Base-by-base conservation (phyloP, 2,888 invertebrate genomes). In the Xestobium rufovillosum region DNA sequence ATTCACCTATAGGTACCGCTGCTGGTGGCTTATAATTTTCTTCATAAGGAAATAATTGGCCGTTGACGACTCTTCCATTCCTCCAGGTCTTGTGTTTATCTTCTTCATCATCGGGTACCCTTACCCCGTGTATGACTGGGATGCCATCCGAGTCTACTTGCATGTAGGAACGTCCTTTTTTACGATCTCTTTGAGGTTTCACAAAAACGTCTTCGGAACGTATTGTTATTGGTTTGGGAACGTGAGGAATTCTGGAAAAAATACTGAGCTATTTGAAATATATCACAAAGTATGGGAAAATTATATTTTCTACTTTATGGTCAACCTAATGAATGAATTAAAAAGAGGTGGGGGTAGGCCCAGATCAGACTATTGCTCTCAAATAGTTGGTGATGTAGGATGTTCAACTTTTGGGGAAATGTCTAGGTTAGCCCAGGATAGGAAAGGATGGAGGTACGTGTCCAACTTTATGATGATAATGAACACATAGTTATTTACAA, bases 21-120 rank as follows among this genome's bases (percentile, higher is more conserved):
- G 73, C 75, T 2, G 78, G 75, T 31, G 80, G 78, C 42, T 73
- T 72, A 47, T 79, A 78, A 3, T 76, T 80, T 52, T 78, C 75
- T 31, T 81, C 81, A 50, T 84, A 83, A 11, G 84, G 83, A 29
- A 83, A 70, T 32, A 90, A 64, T 59, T 85, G 79, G 36, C 86
- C 85, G 55, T 90, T 88, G 29, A 90, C 84, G 9, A 90, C 88
- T 44, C 89, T 72, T 1, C 89, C 90, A 62, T 90, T 90, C 36
- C 90, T 72, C 89, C 89, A 90, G 0, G 80, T 82, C 58, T 84
- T 83, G 14, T 66, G 63, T 46, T 79, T 80, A 53, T 87, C 86
- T 31, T 80, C 79, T 37, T 84, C 83, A 48, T 87, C 84, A 55
- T 91, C 90, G 0, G 89, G 89, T 26, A 87, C 80, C 39, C 89